Base-by-base conservation (phyloP, 1,140 invertebrate species). In the Prorops nasuta region DNA sequence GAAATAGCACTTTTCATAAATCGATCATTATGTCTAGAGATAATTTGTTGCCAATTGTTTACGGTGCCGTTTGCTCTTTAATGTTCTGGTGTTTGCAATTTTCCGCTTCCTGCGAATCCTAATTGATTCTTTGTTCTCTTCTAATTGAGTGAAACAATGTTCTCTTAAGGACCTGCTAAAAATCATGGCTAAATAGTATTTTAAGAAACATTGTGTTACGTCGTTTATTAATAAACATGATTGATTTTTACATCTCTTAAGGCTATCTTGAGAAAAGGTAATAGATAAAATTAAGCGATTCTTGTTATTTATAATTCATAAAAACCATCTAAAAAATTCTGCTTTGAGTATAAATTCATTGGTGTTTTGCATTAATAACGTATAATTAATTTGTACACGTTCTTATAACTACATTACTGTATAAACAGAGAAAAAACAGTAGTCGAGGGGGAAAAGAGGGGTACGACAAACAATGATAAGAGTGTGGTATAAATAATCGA, bases 21-120 rank as follows among this genome's bases (percentile, higher is more conserved):
- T 39, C 28, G 18, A 46, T 36, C 1, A 14, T 49, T 3, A 22
- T 63, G 0, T 54, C 58, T 1, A 49, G 51, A 16, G 42, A 58
- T 9, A 60, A 42, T 43, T 19, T 65, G 22, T 18, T 69, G 10
- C 35, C 49, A 8, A 17, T 72, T 9, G 7, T 70, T 31, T 70
- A 64, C 14, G 56, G 54, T 6, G 17, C 56, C 3, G 6, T 71
- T 12, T 71, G 58, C 40, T 56, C 46, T n/a, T 7, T 71, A 15
- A 50, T 72, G 3, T 68, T 67, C 20, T 64, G 57, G 52, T 66
- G 49, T 20, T 49, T 69, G 10, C 56, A 65, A 21, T 62, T 59
- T 31, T 66, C 56, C 7, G 58, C 67, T 7, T 37, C 6, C 6
- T 63, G 58, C 18, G 54, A 67, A 1, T n/a, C 41, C 3, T 56